Conservation (phyloP, 1,140 invertebrate species). For the Anthonomus grandis region DNA sequence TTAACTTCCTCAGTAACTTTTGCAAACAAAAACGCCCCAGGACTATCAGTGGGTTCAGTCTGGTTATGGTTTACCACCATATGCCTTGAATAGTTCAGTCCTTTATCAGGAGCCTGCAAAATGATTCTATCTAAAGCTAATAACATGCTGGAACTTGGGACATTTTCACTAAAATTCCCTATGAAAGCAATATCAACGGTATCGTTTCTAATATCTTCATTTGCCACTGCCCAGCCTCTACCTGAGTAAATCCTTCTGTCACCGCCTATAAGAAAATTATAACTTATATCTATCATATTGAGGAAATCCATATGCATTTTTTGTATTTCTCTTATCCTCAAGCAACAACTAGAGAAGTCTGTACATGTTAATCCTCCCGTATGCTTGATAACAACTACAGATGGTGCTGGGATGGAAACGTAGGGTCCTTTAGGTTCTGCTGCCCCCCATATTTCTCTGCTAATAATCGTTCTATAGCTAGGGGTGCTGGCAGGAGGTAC, state of each 20-base stretch:
- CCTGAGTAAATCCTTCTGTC: slow-evolving; percentile 64
- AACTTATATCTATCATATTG: slow-evolving; percentile 50
- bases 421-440: too few relatives aligned
- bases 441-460: neutral
- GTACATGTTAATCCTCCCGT: slow-evolving; percentile 43
- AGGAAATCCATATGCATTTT: slow-evolving; percentile 46
- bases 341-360: slow-evolving; percentile 43
- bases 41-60: slow-evolving; percentile 41
- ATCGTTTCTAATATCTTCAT: slow-evolving; percentile 53
- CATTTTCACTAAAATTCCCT: slow-evolving; percentile 44
- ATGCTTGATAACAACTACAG: slow-evolving; percentile 51
- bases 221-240: slow-evolving; percentile 57
- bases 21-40: slow-evolving; percentile 39
- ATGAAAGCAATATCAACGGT: slow-evolving; percentile 50
- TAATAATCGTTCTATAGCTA: neutral
- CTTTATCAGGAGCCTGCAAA: neutral
- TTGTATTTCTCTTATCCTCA: slow-evolving; percentile 48
- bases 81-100: neutral
- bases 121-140: neutral
- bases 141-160: slow-evolving; percentile 43
- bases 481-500: neutral
- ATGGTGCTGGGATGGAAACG: slow-evolving; percentile 33
- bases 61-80: slow-evolving; percentile 50
- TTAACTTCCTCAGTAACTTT: slow-evolving; percentile 39
- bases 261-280: slow-evolving; percentile 67